These are phyloP conservation scores for Mesorhabditis sp. DNA, from an alignment of 2,888 invertebrate genomes.

Conservation along the genomic window DNA sequence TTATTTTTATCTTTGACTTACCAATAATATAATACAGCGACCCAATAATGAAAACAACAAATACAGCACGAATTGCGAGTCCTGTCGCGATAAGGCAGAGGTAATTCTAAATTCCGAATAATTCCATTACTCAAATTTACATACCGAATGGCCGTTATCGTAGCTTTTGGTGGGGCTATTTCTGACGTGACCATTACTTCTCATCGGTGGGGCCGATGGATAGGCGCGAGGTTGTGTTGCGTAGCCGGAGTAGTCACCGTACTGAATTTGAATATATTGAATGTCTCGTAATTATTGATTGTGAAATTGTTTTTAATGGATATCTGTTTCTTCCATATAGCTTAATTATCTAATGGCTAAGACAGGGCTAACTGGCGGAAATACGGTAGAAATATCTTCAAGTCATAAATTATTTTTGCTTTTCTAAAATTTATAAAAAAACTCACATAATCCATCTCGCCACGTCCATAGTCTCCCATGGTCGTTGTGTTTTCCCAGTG, in stretches of 20 bases:
- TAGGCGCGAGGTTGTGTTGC: background rate
- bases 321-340: too few species aligned
- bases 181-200: background rate
- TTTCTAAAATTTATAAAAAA: too few species aligned
- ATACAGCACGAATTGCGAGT: background rate
- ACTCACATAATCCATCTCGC: too few species aligned
- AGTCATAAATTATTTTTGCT: too few species aligned
- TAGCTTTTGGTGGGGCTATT: background rate
- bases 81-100: background rate
- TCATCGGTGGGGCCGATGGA: slow-evolving; percentile 3
- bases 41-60: background rate
- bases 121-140: too few species aligned
- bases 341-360: too few species aligned
- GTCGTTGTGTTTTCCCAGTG: too few species aligned
- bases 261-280: background rate
- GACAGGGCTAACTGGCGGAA: too few species aligned
- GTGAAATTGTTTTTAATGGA: too few species aligned
- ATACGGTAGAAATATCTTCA: too few species aligned
- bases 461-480: too few species aligned
- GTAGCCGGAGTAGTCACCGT: slow-evolving; percentile 5
- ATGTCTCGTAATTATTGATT: too few species aligned
- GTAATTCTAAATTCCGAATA: background rate
- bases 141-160: background rate
- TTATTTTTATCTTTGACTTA: background rate
- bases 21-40: background rate